phyloP scores from a whole-genome alignment of 2,888 invertebrate genomes.

The Papilio elwesi region DNA sequence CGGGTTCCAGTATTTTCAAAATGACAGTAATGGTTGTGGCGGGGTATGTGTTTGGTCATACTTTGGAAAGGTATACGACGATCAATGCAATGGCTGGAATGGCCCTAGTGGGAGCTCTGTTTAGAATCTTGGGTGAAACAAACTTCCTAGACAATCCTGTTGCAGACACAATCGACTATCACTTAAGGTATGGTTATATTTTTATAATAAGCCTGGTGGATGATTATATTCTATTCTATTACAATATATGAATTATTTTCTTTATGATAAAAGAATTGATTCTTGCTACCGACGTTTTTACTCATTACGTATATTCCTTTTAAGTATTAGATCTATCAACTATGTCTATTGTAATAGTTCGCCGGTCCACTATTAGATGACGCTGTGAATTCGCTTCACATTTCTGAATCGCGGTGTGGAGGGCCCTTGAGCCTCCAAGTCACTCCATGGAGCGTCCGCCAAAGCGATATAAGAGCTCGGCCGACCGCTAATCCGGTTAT shows the following conservation, averaged over 20 bases:
- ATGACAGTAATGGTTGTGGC: constrained; percentile 65
- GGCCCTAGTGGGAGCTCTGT: constrained; percentile 73
- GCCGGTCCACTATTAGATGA: too few relatives aligned
- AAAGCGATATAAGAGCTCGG: too few relatives aligned
- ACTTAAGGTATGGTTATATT: constrained; percentile 65
- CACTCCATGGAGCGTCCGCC: too few relatives aligned
- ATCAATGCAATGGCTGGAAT: constrained; percentile 74
- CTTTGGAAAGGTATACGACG: constrained; percentile 72
- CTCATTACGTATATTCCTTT: too few relatives aligned
- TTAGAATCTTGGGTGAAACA: constrained; percentile 65
- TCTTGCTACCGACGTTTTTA: too few relatives aligned
- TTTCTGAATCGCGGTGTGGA: too few relatives aligned
- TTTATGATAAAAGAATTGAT: background rate
- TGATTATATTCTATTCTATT: background rate
- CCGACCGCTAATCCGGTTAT: too few relatives aligned
- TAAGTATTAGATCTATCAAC: too few relatives aligned
- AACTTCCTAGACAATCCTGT: constrained; percentile 66
- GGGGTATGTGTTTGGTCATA: constrained; percentile 73
- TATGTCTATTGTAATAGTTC: too few relatives aligned
- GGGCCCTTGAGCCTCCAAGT: too few relatives aligned
- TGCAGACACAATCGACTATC: constrained; percentile 71
- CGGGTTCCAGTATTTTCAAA: constrained; percentile 67
- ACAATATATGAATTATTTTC: background rate
- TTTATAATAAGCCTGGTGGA: background rate
- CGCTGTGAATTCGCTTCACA: too few relatives aligned